phyloP scores from a whole-genome alignment of 2,113 vertebrate species.

The Paratilapia polleni region DNA sequence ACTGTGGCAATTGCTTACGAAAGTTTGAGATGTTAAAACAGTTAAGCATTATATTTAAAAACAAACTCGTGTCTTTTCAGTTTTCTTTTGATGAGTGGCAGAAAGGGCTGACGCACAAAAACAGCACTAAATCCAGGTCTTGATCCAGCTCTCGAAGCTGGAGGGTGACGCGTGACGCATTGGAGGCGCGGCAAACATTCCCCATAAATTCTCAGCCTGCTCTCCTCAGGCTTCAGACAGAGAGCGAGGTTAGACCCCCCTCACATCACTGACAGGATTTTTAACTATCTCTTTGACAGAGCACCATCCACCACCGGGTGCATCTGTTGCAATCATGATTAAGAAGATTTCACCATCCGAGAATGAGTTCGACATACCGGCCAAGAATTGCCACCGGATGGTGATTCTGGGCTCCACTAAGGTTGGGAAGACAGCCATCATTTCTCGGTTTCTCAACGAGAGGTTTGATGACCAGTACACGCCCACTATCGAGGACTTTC shows the following conservation, averaged over 20 bases:
- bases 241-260: not conserved
- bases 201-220: constrained; percentile 61
- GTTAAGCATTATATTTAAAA: not conserved
- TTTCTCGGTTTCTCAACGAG: constrained; percentile 93
- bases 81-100: not conserved
- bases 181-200: constrained; percentile 58
- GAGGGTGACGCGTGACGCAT: constrained; percentile 65
- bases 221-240: constrained; percentile 19
- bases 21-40: not conserved
- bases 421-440: constrained; percentile 97
- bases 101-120: constrained; percentile 58
- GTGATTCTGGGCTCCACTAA: constrained; percentile 97
- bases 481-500: constrained; percentile 97
- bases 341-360: constrained; percentile 93
- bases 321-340: constrained; percentile 86
- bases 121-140: constrained; percentile 34
- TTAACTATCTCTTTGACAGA: not conserved
- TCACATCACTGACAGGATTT: constrained; percentile 2
- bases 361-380: constrained; percentile 89
- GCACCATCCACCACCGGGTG: not conserved
- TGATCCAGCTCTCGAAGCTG: constrained; percentile 29
- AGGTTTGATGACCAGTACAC: constrained; percentile 96
- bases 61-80: not conserved
- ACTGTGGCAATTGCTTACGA: not conserved
- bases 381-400: constrained; percentile 97